Evolutionary conservation across 1,140 invertebrate species (phyloP), one percentile per base, ranked within the genome.

Genomic region (Chrysoperla carnea): DNA sequence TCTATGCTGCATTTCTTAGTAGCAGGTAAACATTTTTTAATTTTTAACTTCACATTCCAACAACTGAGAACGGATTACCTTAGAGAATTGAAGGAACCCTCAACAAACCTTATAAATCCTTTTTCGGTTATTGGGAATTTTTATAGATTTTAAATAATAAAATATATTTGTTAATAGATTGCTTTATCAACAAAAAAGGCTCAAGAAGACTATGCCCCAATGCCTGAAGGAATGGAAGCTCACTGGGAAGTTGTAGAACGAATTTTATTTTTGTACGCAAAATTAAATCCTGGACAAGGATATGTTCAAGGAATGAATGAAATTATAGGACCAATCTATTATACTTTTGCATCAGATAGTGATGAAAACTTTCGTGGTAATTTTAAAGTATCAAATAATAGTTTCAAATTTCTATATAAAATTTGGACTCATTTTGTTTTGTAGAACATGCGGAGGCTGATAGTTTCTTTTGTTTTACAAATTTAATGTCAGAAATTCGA

Each of bases 291-390:
- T 5, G 94, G 94, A 1, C 89, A 96, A 60, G 81, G 89, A 4
- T 99, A 98, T 64, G 91, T 97, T 1, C 92, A 98, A 65, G 94
- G 95, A 45, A 98, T 99, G 94, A 98, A 99, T 70, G 95, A 99
- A 67, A 95, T 99, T 49, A 81, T 99, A 44, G 95, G 93, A 1
- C 94, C 94, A 13, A 93, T 99, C 52, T 99, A 99, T 67, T 93
- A 96, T 61, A 82, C 88, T 6, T 93, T 99, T 66, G 92, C 93
- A 11, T 83, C 76, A 36, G 89, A 98, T 70, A 74, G 85, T 5
- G 75, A 89, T 63, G 52, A 66, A n/a, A 68, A 77, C 42, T 87
- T 77, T 69, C 71, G 82, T 73, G 74, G 86, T 89, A 57, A 59
- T 55, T 23, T 39, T n/a, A 45, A 37, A 39, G 8, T 28, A 45